Percentiles rank a stretch among this genome's conserved stretches.
Conservation (phyloP, 2,113 vertebrate genomes). For the Charina bottae region DNA sequence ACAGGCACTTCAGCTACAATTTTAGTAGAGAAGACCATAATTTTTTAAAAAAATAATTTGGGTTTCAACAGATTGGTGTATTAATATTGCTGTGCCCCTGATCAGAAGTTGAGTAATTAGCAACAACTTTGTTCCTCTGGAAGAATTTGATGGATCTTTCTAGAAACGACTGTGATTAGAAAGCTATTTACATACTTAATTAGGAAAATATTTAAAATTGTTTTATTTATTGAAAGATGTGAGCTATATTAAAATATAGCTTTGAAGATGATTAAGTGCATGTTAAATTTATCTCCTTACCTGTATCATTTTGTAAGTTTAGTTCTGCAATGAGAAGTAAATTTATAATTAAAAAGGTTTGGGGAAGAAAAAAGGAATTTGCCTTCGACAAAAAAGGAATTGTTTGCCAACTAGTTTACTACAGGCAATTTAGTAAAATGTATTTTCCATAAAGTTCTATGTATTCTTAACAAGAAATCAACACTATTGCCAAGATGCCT, state of each 20-base stretch:
- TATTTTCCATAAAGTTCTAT: not conserved
- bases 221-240: not conserved
- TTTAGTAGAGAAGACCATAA: not conserved
- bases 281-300: not conserved
- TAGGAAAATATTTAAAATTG: not conserved
- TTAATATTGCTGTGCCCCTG: not conserved
- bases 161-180: not conserved
- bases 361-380: not conserved
- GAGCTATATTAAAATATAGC: not conserved
- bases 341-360: not conserved
- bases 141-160: not conserved
- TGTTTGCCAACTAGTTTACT: not conserved
- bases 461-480: conserved; percentile 11
- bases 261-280: not conserved
- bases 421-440: conserved; percentile 1
- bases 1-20: not conserved
- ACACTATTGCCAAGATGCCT: not conserved
- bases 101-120: not conserved
- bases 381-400: not conserved
- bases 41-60: not conserved
- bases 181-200: not conserved
- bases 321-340: not conserved
- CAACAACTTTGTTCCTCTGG: not conserved
- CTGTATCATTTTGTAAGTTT: not conserved
- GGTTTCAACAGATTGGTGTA: not conserved